These are phyloP conservation scores for Psittacula cyanocephala DNA, from an alignment of 2,113 vertebrate species.

Conservation along the genomic window DNA sequence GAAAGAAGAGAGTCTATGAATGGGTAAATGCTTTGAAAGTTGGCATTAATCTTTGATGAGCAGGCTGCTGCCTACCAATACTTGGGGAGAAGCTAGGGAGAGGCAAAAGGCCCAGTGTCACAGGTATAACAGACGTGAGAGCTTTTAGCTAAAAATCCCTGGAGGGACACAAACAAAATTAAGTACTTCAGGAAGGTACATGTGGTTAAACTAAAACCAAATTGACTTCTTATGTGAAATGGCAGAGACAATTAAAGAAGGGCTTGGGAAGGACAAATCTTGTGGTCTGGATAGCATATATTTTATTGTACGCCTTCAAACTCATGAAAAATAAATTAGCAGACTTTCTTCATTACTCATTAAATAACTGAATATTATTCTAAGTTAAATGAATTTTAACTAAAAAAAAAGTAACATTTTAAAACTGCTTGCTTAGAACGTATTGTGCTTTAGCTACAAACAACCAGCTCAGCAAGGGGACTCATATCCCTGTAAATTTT, in stretches of 20 bases:
- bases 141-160: constrained; percentile 1
- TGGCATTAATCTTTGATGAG: constrained; percentile 6
- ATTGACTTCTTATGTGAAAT: background rate
- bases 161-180: background rate
- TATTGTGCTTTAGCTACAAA: background rate
- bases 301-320: background rate
- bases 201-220: background rate
- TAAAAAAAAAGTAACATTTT: background rate
- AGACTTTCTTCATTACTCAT: background rate
- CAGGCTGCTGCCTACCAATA: background rate
- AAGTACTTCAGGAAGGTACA: background rate
- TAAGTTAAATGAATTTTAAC: background rate
- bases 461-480: background rate
- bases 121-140: background rate
- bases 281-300: background rate
- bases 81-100: background rate
- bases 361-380: background rate
- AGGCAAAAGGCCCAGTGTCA: background rate
- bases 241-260: background rate
- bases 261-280: background rate
- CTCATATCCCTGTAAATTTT: background rate
- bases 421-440: background rate
- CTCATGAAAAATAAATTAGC: background rate
- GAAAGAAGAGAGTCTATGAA: background rate
- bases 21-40: background rate